Conservation (phyloP, 2,888 invertebrate genomes). For the Caenorhabditis macrosperma region DNA sequence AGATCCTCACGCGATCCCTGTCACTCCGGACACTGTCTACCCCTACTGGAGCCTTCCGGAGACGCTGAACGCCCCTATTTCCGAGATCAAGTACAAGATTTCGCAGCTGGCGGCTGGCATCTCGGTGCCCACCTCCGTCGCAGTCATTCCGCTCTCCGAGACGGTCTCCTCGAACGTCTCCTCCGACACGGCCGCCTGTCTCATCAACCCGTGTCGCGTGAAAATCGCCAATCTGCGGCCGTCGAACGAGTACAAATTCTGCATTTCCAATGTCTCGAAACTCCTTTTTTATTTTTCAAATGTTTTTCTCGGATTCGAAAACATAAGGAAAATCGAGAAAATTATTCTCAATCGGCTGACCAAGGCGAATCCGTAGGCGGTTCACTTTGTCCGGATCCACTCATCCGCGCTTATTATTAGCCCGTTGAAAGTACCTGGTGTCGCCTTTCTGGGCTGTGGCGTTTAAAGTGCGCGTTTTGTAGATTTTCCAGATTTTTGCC, state of each 20-base stretch:
- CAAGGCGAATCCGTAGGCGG: too few species aligned
- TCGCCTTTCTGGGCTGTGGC: too few species aligned
- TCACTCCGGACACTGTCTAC: constrained; percentile 77
- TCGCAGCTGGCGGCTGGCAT: constrained; percentile 65
- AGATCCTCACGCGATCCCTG: constrained; percentile 70
- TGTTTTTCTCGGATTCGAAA: too few species aligned
- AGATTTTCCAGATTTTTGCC: too few species aligned
- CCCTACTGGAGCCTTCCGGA: constrained; percentile 77
- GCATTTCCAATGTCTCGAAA: too few species aligned
- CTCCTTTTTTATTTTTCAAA: too few species aligned
- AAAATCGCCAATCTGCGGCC: constrained; percentile 77
- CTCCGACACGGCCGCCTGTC: constrained; percentile 73
- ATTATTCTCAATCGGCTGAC: too few species aligned
- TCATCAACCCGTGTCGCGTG: constrained; percentile 76
- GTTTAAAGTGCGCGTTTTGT: too few species aligned
- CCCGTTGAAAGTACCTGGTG: too few species aligned
- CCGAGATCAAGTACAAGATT: constrained; percentile 77
- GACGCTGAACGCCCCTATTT: constrained; percentile 76
- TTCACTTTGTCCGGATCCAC: too few species aligned
- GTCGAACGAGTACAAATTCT: constrained; percentile 78
- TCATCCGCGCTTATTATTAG: too few species aligned
- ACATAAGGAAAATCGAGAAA: too few species aligned
- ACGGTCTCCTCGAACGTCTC: constrained; percentile 55
- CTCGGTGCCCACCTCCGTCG: constrained; percentile 74
- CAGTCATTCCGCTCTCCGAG: constrained; percentile 67